These are phyloP conservation scores for Amaurobius ferox DNA, from an alignment of 2,888 invertebrate genomes.

Conservation along the genomic window DNA sequence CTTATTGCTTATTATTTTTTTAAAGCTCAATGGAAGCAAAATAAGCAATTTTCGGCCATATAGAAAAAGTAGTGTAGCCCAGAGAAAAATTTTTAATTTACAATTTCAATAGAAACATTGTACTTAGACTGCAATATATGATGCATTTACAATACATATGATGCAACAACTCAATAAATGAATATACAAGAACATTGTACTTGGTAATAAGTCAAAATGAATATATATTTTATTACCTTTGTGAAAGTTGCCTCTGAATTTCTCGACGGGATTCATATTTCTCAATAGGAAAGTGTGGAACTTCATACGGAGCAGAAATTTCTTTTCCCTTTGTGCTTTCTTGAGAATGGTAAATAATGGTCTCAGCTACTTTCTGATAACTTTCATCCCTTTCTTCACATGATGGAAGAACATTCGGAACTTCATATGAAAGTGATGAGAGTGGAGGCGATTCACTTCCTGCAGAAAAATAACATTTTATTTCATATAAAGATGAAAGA, in stretches of 20 bases:
- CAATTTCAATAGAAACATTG: too few relatives aligned
- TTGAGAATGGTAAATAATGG: conserved; percentile 56
- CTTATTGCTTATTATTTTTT: too few relatives aligned
- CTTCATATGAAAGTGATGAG: not conserved
- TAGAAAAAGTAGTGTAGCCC: too few relatives aligned
- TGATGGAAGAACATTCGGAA: conserved; percentile 20
- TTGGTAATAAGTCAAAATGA: too few relatives aligned
- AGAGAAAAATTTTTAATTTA: too few relatives aligned
- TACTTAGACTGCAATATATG: too few relatives aligned
- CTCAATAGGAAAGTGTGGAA: conserved; percentile 98
- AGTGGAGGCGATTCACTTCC: conserved; percentile 24
- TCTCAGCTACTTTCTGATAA: conserved; percentile 61
- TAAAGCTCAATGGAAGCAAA: too few relatives aligned
- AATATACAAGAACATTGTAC: too few relatives aligned
- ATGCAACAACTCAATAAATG: too few relatives aligned
- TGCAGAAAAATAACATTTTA: not conserved
- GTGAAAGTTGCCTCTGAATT: conserved; percentile 91
- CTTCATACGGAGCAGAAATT: conserved; percentile 96
- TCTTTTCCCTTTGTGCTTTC: conserved; percentile 81
- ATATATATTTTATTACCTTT: conserved; percentile 87
- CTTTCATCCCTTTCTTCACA: conserved; percentile 32
- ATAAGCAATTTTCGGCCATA: too few relatives aligned
- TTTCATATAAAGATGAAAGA: too few relatives aligned
- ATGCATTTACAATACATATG: too few relatives aligned
- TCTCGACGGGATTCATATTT: conserved; percentile 95